A percentile compares a stretch with the other conserved stretches of the same genome.
These are phyloP conservation scores for Acropora tenuis DNA, from an alignment of 64 coral and sea anemone genomes.

Conservation along the genomic window DNA sequence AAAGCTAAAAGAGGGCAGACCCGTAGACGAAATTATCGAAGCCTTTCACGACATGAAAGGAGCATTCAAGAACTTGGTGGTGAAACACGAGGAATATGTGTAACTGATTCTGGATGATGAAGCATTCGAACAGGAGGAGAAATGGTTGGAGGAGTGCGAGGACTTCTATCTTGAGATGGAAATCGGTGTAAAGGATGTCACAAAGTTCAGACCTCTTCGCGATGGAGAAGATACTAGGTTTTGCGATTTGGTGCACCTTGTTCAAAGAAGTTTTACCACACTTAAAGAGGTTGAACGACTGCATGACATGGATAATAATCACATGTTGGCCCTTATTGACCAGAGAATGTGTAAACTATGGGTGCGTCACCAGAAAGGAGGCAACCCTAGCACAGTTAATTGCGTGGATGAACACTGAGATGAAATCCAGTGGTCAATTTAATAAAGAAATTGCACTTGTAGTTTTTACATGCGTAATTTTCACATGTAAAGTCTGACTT, in stretches of 20 bases:
- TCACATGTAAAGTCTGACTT: no score
- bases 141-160: slow-evolving; percentile 54
- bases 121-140: slow-evolving; percentile 47
- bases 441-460: no score
- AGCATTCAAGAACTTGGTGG: slow-evolving; percentile 43
- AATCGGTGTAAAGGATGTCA: slow-evolving; percentile 35
- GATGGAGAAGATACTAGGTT: slow-evolving; percentile 28
- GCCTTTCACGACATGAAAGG: slow-evolving; percentile 29
- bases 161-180: slow-evolving; percentile 29
- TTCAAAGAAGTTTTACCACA: not conserved
- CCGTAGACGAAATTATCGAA: slow-evolving; percentile 24
- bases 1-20: slow-evolving; percentile 29
- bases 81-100: slow-evolving; percentile 52
- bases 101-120: slow-evolving; percentile 50
- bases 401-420: slow-evolving; percentile 32
- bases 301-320: not conserved
- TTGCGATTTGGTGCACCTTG: not conserved
- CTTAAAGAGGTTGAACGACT: slow-evolving; percentile 1
- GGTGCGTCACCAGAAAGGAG: slow-evolving; percentile 11
- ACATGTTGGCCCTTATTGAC: slow-evolving; percentile 66
- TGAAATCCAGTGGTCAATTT: slow-evolving; percentile 12
- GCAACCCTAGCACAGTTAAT: slow-evolving; percentile 28
- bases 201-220: not conserved
- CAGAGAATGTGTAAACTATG: slow-evolving; percentile 76
- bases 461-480: no score